A percentile compares a stretch with the other conserved stretches of the same genome.
phyloP scores from a whole-genome alignment of 2,113 vertebrate species.

The Capreolus pygargus region DNA sequence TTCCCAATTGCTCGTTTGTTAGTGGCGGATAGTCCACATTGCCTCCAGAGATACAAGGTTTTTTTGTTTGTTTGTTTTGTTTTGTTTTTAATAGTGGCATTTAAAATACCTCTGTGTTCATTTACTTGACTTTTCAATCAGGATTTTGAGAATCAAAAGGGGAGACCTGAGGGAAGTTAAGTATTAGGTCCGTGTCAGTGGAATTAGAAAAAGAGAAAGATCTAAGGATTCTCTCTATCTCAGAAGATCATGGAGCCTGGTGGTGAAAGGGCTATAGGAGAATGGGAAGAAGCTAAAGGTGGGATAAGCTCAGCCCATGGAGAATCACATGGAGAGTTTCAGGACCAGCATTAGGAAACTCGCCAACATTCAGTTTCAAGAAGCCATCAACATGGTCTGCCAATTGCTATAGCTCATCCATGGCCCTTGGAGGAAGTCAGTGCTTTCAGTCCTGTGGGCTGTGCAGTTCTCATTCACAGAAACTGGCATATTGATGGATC shows the following conservation, averaged over 20 bases:
- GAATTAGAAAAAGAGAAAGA: neutral
- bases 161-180: neutral
- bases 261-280: neutral
- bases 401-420: neutral
- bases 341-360: neutral
- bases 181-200: neutral
- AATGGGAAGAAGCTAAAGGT: neutral
- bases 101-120: neutral
- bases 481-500: neutral
- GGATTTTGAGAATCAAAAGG: neutral
- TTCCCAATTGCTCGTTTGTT: neutral
- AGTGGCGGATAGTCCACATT: neutral
- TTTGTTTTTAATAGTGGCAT: neutral
- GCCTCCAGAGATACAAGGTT: neutral
- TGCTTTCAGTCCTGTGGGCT: neutral
- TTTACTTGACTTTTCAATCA: neutral
- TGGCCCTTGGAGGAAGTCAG: neutral
- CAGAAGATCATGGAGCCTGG: neutral
- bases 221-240: neutral
- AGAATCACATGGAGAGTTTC: neutral
- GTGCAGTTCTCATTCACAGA: neutral
- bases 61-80: neutral
- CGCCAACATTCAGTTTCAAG: neutral
- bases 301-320: neutral
- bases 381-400: accelerated